Conservation (phyloP, 2,797 vertebrate species). For the Argyrosomus regius region DNA sequence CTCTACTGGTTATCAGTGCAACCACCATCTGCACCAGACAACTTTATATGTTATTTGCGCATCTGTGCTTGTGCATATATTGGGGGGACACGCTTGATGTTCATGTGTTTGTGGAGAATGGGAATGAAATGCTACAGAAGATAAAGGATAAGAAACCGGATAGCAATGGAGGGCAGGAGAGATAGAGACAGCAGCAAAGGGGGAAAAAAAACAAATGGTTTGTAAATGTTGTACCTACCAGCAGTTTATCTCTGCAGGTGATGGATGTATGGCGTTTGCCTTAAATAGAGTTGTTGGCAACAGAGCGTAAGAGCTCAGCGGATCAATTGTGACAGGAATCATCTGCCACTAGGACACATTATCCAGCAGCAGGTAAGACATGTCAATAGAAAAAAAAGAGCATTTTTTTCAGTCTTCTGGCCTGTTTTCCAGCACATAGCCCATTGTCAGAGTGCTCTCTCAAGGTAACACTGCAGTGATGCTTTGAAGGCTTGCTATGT, state of each 20-base stretch:
- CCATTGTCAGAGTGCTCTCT: constrained; percentile 52
- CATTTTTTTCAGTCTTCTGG: constrained; percentile 37
- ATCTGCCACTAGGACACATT: constrained; percentile 48
- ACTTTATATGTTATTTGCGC: constrained; percentile 24
- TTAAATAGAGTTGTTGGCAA: constrained; percentile 61
- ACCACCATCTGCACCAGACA: constrained; percentile 39
- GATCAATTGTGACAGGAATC: constrained; percentile 69
- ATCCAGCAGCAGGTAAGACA: constrained; percentile 50
- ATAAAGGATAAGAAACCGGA: constrained; percentile 7
- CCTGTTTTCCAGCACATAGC: constrained; percentile 36
- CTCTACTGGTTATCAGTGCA: constrained; percentile 78
- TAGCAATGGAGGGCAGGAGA: background rate
- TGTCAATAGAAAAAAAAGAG: constrained; percentile 36
- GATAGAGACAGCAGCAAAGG: constrained; percentile 1
- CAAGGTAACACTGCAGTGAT: constrained; percentile 50
- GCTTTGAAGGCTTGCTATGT: constrained; percentile 56
- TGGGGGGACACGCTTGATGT: background rate
- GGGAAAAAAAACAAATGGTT: constrained; percentile 46
- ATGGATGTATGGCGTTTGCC: constrained; percentile 51
- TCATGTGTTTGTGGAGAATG: background rate
- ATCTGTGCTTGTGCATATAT: constrained; percentile 14
- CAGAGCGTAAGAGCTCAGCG: constrained; percentile 37
- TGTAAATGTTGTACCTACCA: constrained; percentile 56
- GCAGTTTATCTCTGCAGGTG: constrained; percentile 55
- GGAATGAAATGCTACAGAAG: background rate